phyloP scores from a whole-genome alignment of 2,888 invertebrate species.

The Drosophila bunnanda region DNA sequence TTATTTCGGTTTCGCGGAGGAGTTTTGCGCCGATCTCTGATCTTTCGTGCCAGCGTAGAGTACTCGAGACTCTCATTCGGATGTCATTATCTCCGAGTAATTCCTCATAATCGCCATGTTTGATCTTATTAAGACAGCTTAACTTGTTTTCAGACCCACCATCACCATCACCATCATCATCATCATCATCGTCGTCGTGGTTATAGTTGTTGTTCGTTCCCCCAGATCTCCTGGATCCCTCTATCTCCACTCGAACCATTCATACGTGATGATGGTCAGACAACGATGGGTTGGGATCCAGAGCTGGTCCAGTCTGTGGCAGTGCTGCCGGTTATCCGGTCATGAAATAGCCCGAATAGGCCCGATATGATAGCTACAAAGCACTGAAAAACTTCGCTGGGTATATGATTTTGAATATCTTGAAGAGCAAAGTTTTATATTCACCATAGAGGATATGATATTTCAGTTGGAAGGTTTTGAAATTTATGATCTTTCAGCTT shows the following conservation, averaged over 20 bases:
- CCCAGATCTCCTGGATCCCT: constrained; percentile 11
- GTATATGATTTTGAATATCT: background rate
- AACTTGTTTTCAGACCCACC: constrained; percentile 63
- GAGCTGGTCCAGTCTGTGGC: constrained; percentile 16
- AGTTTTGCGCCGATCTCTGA: background rate
- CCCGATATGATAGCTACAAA: background rate
- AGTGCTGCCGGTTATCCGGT: constrained; percentile 10
- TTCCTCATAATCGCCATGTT: constrained; percentile 77
- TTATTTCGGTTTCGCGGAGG: constrained; percentile 11
- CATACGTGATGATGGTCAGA: constrained; percentile 47
- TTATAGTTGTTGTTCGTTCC: constrained; percentile 1
- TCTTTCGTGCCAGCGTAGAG: background rate
- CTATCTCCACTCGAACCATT: constrained; percentile 30
- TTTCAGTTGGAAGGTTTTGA: background rate
- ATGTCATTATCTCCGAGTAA: constrained; percentile 74
- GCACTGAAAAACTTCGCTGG: background rate
- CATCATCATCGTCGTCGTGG: constrained; percentile 22
- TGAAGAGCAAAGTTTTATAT: background rate
- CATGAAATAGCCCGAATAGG: background rate
- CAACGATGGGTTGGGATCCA: constrained; percentile 35
- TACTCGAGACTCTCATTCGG: constrained; percentile 9
- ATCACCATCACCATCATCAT: constrained; percentile 23
- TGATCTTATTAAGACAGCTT: constrained; percentile 79
- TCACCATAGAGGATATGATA: background rate
- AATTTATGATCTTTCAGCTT: background rate